A percentile compares a stretch with the other conserved stretches of the same genome.
Evolutionary conservation across 2,888 invertebrate species (phyloP).

Genomic region (Eupithecia exiguata): DNA sequence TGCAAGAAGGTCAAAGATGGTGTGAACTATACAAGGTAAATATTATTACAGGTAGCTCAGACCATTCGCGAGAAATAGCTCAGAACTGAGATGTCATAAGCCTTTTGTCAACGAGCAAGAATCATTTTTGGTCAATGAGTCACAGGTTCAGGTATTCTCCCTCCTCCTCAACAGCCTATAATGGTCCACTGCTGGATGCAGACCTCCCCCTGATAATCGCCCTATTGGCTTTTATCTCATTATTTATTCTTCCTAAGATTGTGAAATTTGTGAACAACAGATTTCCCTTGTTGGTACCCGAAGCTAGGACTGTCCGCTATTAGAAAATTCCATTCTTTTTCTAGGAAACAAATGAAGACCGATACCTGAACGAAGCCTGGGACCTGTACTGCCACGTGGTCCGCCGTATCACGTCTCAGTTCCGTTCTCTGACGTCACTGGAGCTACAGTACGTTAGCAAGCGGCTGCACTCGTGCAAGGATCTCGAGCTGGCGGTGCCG

Average conservation of each 20-base stretch:
- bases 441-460: conserved; percentile 98
- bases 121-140: neutral
- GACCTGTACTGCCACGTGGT: conserved; percentile 99
- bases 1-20: conserved; percentile 97
- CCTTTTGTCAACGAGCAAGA: neutral
- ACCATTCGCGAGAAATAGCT: neutral
- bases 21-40: conserved; percentile 92
- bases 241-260: too few relatives aligned
- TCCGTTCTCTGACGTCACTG: conserved; percentile 94
- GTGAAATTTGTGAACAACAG: too few relatives aligned
- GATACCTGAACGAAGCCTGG: conserved; percentile 99
- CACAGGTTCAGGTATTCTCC: neutral
- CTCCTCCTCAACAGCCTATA: too few relatives aligned
- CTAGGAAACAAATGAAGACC: conserved; percentile 90
- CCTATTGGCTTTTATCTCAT: too few relatives aligned
- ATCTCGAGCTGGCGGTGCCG: conserved; percentile 97
- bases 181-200: too few relatives aligned
- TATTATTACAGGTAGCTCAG: neutral
- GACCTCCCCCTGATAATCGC: too few relatives aligned
- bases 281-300: too few relatives aligned
- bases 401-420: conserved; percentile 94
- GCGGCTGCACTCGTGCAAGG: conserved; percentile 92
- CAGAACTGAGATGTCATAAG: neutral
- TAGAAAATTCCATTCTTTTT: conserved; percentile 33
- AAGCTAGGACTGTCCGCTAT: neutral